Evolutionary conservation across 2,113 vertebrate genomes (phyloP).

Genomic region (Taurulus bubalis): DNA sequence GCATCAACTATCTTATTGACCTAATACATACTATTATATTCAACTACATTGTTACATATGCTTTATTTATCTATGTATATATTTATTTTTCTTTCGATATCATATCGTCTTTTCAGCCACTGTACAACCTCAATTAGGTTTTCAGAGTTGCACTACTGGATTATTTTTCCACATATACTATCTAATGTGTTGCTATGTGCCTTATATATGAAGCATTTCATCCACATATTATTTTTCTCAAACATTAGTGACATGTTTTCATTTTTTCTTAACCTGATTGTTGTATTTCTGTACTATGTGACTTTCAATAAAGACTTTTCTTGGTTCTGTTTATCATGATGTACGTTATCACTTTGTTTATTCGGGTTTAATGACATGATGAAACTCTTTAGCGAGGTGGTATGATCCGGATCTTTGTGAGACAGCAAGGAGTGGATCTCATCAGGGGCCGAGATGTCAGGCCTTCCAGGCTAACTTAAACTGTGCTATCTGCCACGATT

Average conservation of each 20-base stretch:
- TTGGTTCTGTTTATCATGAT: neutral
- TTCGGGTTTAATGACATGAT: neutral
- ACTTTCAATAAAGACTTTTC: neutral
- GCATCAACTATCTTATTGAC: neutral
- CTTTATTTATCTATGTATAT: neutral
- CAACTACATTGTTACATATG: neutral
- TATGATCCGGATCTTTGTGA: neutral
- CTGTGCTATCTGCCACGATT: no score
- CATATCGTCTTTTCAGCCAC: neutral
- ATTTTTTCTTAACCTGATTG: neutral
- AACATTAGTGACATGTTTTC: neutral
- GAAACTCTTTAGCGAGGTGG: neutral
- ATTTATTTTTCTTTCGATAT: no score
- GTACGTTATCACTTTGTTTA: neutral
- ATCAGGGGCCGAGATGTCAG: no score
- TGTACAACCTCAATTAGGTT: neutral
- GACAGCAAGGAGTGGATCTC: no score
- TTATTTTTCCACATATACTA: neutral
- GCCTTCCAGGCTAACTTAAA: no score
- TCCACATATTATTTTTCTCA: neutral
- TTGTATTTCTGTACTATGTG: neutral
- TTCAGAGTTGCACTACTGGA: neutral
- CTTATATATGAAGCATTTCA: neutral
- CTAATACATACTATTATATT: neutral
- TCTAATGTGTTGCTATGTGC: neutral